Percentiles rank a stretch among this genome's conserved stretches.
Evolutionary conservation across 2,888 invertebrate species (phyloP).

Genomic region (Pharmacophagus antenor): DNA sequence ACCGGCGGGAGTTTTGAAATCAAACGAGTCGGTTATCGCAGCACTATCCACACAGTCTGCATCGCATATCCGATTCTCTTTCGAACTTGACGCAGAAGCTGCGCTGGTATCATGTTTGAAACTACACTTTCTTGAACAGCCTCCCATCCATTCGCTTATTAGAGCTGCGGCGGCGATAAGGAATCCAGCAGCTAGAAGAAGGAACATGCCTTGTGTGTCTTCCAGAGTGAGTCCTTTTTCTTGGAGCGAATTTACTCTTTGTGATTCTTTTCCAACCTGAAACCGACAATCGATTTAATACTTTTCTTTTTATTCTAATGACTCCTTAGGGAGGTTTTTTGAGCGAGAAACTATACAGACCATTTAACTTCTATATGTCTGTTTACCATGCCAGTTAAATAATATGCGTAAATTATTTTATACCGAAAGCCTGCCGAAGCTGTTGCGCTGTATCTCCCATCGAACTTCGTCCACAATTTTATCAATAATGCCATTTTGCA

Average conservation of each 20-base stretch:
- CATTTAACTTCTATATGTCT: not conserved
- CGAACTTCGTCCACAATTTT: slow-evolving; percentile 86
- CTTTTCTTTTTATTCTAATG: not conserved
- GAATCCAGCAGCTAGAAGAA: slow-evolving; percentile 86
- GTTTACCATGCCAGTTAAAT: not conserved
- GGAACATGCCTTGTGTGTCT: slow-evolving; percentile 91
- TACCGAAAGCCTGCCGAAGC: slow-evolving; percentile 84
- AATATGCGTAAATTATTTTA: not conserved
- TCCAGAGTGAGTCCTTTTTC: slow-evolving; percentile 88
- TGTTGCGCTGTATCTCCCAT: slow-evolving; percentile 85
- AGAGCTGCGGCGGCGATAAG: slow-evolving; percentile 82
- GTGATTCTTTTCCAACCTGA: slow-evolving; percentile 65
- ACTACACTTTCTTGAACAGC: slow-evolving; percentile 82
- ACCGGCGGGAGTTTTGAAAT: slow-evolving; percentile 48
- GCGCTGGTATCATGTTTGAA: slow-evolving; percentile 41
- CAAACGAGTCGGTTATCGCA: slow-evolving; percentile 38
- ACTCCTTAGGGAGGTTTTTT: too few species aligned
- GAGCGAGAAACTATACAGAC: not conserved
- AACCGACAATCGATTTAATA: not conserved
- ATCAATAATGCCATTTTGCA: slow-evolving; percentile 84
- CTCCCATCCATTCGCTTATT: slow-evolving; percentile 86
- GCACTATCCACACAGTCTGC: slow-evolving; percentile 34
- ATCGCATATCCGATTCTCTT: slow-evolving; percentile 45
- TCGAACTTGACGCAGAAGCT: slow-evolving; percentile 40
- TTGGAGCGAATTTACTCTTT: slow-evolving; percentile 76